Conservation (phyloP, 2,797 vertebrate genomes). For the Scomberomorus guttatus region DNA sequence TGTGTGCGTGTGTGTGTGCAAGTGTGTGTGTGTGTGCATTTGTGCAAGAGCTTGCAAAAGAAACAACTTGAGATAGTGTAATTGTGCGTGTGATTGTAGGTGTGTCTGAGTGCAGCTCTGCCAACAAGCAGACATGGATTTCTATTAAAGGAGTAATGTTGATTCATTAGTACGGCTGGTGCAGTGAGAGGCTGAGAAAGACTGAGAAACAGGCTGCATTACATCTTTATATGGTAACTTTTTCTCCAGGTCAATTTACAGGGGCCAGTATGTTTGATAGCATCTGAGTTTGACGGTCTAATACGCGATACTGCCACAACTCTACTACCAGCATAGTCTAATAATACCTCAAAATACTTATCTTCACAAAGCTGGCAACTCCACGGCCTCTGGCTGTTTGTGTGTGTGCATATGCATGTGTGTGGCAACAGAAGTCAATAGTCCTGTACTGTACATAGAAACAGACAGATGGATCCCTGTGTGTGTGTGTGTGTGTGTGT, state of each 20-base stretch:
- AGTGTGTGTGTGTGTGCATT: neutral
- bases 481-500: slow-evolving; percentile 12
- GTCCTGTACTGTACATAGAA: slow-evolving; percentile 37
- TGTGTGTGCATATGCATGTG: slow-evolving; percentile 21
- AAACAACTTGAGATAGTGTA: slow-evolving; percentile 4
- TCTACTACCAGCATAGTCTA: slow-evolving; percentile 24
- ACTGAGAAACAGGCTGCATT: slow-evolving; percentile 14
- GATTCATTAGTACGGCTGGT: slow-evolving; percentile 57
- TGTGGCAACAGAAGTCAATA: slow-evolving; percentile 37
- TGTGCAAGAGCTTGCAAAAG: slow-evolving; percentile 6
- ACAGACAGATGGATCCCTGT: slow-evolving; percentile 43
- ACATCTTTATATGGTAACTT: slow-evolving; percentile 41
- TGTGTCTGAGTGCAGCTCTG: slow-evolving; percentile 13
- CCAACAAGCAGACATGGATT: slow-evolving; percentile 49
- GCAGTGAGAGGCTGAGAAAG: slow-evolving; percentile 47
- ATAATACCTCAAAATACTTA: slow-evolving; percentile 48
- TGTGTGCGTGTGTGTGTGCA: slow-evolving; percentile 1
- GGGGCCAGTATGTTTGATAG: slow-evolving; percentile 8
- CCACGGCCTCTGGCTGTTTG: neutral
- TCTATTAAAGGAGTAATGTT: slow-evolving; percentile 60
- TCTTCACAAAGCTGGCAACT: slow-evolving; percentile 26
- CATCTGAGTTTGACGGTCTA: neutral
- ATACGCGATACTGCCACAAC: neutral
- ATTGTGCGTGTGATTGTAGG: slow-evolving; percentile 17
- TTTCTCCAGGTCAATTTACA: slow-evolving; percentile 24